These are phyloP conservation scores for Ormia ochracea DNA, from an alignment of 2,888 invertebrate species.

Conservation along the genomic window DNA sequence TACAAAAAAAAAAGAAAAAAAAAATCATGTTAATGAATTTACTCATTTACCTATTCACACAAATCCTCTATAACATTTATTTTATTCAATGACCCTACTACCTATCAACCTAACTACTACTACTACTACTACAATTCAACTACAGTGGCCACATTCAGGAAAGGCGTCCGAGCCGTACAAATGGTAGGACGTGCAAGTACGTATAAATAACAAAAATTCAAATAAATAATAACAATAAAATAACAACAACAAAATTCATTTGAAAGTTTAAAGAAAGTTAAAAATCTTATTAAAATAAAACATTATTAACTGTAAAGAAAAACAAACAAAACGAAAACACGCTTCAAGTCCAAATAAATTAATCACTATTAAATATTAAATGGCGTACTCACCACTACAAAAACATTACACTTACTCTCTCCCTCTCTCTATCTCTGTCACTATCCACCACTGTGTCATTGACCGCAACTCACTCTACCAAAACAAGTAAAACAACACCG, in stretches of 20 bases:
- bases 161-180: constrained; percentile 99
- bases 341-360: constrained; percentile 30
- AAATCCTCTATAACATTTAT: constrained; percentile 75
- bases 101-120: constrained; percentile 53
- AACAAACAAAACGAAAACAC: constrained; percentile 23
- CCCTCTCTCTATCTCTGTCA: neutral
- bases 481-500: neutral
- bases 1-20: constrained; percentile 10
- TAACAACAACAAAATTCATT: constrained; percentile 53
- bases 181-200: constrained; percentile 99
- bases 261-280: neutral
- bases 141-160: constrained; percentile 99
- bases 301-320: constrained; percentile 9
- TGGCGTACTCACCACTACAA: constrained; percentile 16
- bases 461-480: neutral
- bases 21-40: constrained; percentile 63
- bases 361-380: constrained; percentile 6
- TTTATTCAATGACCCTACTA: constrained; percentile 61
- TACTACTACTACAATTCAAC: constrained; percentile 59
- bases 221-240: too few relatives aligned
- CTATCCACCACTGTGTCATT: neutral
- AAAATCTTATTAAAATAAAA: neutral
- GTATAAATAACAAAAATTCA: constrained; percentile 80
- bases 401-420: constrained; percentile 6
- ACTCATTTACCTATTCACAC: constrained; percentile 77